Evolutionary conservation across 2,888 invertebrate species (phyloP), one percentile per base, ranked within the genome.

Genomic region (Spodoptera exigua): DNA sequence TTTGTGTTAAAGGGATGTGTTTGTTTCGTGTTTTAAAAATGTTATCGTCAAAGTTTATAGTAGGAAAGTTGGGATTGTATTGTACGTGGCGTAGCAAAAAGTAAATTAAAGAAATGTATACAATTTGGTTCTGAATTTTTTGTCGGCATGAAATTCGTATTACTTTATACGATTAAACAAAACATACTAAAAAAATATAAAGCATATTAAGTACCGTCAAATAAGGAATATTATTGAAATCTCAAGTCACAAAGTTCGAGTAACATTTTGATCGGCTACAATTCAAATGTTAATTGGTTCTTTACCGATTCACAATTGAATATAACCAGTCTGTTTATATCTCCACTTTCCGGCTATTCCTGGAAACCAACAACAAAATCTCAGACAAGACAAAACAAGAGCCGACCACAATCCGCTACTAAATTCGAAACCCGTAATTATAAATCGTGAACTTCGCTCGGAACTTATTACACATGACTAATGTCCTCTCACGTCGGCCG

Each of bases 381-480:
- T 10, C 40, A 69, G 36, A 62, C 60, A 46, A 39, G 12, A 66
- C 54, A 61, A 67, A 61, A 54, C 52, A 68, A 69, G 59, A 57
- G 53, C 49, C 51, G 27, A 51, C 47, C 51, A 53, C 54, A 48
- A 70, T 51, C 58, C 48, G 49, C 46, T 70, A 70, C 71, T 73
- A 74, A 78, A 78, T 70, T 63, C 55, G 44, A 66, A 62, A 65
- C 58, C 54, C 56, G 49, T 68, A 70, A 71, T 79, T 79, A 83
- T 80, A 76, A 80, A 82, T 83, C 48, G 72, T 76, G 51, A 78
- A 73, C 57, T 63, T 66, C 71, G 81, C 75, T 82, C 78, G 77
- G 76, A 78, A 83, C 80, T 84, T 81, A 81, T 86, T 85, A 81
- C 72, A 61, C 49, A 77, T 85, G 86, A 87, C 78, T 76, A 81